phyloP scores from a whole-genome alignment of 2,888 invertebrate species.

The Fragum fragum region DNA sequence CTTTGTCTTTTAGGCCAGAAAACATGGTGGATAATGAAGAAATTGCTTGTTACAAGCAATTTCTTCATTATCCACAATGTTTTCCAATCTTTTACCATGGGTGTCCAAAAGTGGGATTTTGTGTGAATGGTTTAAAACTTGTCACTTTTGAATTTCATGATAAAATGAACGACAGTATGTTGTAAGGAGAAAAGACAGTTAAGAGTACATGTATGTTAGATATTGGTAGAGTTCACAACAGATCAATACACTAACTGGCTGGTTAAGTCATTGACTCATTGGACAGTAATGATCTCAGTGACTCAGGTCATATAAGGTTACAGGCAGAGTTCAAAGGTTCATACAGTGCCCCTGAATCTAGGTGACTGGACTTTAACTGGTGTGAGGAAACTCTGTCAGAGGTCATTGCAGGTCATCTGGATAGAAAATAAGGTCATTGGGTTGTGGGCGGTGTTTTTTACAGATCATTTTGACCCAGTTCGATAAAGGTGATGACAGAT shows the following conservation, averaged over 20 bases:
- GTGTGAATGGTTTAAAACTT: too few species aligned
- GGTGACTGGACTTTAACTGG: constrained; percentile 5
- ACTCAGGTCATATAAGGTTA: constrained; percentile 25
- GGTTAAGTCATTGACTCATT: constrained; percentile 38
- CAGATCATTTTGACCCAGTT: constrained; percentile 13
- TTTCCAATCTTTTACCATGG: too few species aligned
- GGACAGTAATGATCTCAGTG: constrained; percentile 15
- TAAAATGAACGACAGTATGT: too few species aligned
- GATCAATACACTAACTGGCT: neutral
- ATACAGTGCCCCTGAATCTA: neutral
- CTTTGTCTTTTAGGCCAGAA: too few species aligned
- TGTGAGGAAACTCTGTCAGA: constrained; percentile 16
- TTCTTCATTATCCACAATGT: too few species aligned
- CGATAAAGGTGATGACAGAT: too few species aligned
- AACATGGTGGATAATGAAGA: too few species aligned
- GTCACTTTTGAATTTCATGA: too few species aligned
- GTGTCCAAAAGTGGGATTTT: too few species aligned
- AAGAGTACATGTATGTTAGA: constrained; percentile 3
- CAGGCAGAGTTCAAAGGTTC: constrained; percentile 22
- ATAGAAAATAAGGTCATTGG: constrained; percentile 27
- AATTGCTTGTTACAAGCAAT: too few species aligned
- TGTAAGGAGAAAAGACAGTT: neutral
- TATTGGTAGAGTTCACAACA: neutral
- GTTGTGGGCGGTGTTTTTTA: constrained; percentile 28
- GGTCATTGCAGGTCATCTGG: constrained; percentile 31